Evolutionary conservation across 2,113 vertebrate genomes (phyloP).

Genomic region (pig (Sus scrofa)): T2T-Sscrofa CM000824.6:183014501-183015000

Average conservation of each 20-base stretch:
- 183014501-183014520: background rate
- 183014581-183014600: background rate
- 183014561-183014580: background rate
- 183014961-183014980: background rate
- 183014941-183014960: background rate
- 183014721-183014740: background rate
- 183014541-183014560: background rate
- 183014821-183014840: background rate
- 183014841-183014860: background rate
- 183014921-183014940: background rate
- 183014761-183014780: background rate
- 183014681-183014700: background rate
- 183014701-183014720: background rate
- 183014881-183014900: background rate
- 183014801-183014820: rapidly evolving
- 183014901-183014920: background rate
- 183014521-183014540: background rate
- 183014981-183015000: background rate
- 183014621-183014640: background rate
- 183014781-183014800: background rate
- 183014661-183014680: background rate
- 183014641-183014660: background rate
- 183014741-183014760: background rate
- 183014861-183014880: background rate
- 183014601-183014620: background rate